These are phyloP conservation scores for Meiosimyza platycephala DNA, from an alignment of 2,888 invertebrate species.

Conservation along the genomic window DNA sequence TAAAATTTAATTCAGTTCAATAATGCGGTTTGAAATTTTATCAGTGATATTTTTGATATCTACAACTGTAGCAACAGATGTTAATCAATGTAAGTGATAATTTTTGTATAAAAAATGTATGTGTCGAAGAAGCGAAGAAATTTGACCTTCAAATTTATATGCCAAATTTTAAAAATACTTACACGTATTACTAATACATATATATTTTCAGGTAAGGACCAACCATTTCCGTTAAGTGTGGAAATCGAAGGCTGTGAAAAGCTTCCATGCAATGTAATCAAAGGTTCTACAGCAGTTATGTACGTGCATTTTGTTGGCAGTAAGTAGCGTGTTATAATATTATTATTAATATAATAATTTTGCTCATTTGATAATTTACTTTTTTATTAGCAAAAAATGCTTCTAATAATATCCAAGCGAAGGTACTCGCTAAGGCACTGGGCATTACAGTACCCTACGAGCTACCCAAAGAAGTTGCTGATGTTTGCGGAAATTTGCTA, in stretches of 20 bases:
- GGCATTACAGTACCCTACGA: constrained; percentile 62
- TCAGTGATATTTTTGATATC: background rate
- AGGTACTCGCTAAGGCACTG: constrained; percentile 60
- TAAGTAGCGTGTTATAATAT: constrained; percentile 42
- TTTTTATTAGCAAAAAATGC: constrained; percentile 48
- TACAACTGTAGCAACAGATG: constrained; percentile 9
- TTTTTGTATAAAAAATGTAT: no score
- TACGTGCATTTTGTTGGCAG: constrained; percentile 59
- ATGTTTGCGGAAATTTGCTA: constrained; percentile 60
- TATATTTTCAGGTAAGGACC: constrained; percentile 47
- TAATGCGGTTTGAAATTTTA: no score
- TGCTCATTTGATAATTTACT: constrained; percentile 23
- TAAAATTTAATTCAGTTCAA: no score
- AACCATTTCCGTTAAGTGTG: constrained; percentile 58
- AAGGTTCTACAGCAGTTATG: constrained; percentile 56
- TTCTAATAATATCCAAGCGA: constrained; percentile 25
- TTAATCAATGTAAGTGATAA: constrained; percentile 5
- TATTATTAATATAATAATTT: background rate
- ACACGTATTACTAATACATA: background rate
- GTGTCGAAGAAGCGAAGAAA: no score
- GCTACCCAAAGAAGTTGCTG: constrained; percentile 58
- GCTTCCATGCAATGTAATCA: constrained; percentile 59
- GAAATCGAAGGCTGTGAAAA: constrained; percentile 54
- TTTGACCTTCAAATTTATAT: no score
- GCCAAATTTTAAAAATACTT: no score